Evolutionary conservation across 1,140 invertebrate species (phyloP).

Genomic region (Sminthurides bifidus): DNA sequence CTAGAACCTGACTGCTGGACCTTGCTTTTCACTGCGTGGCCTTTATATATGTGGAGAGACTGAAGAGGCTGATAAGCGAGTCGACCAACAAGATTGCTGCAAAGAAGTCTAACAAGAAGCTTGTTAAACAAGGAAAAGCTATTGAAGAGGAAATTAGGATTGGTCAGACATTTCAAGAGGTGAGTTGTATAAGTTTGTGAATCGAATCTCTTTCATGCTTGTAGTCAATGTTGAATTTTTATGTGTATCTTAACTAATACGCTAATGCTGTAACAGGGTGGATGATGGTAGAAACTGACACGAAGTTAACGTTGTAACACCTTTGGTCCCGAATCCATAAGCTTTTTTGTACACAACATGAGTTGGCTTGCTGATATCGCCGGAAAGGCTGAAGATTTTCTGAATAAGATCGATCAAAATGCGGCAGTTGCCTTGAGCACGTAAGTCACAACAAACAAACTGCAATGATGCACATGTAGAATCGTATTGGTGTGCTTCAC

Average conservation of each 20-base stretch:
- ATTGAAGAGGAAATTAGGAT: no score
- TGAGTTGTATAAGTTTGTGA: background rate
- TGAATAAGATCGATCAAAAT: constrained; percentile 74
- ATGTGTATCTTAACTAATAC: background rate
- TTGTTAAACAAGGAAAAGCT: no score
- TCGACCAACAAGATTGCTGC: no score
- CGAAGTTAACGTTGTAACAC: background rate
- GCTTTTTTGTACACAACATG: constrained; percentile 36
- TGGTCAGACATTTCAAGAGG: background rate
- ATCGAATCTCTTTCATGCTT: background rate
- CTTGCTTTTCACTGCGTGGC: no score
- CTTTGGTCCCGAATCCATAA: background rate
- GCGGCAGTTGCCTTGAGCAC: constrained; percentile 53
- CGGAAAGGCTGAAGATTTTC: constrained; percentile 66
- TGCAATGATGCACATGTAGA: no score
- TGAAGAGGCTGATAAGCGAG: no score
- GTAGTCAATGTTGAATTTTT: background rate
- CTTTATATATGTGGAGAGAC: no score
- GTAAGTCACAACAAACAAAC: constrained; percentile 11
- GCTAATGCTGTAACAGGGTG: background rate
- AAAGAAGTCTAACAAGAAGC: no score
- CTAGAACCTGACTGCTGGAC: no score
- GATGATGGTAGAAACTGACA: background rate
- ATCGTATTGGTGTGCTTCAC: no score
- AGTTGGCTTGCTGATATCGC: constrained; percentile 72